phyloP scores from a whole-genome alignment of 2,888 invertebrate species.

The Orthosia cruda region DNA sequence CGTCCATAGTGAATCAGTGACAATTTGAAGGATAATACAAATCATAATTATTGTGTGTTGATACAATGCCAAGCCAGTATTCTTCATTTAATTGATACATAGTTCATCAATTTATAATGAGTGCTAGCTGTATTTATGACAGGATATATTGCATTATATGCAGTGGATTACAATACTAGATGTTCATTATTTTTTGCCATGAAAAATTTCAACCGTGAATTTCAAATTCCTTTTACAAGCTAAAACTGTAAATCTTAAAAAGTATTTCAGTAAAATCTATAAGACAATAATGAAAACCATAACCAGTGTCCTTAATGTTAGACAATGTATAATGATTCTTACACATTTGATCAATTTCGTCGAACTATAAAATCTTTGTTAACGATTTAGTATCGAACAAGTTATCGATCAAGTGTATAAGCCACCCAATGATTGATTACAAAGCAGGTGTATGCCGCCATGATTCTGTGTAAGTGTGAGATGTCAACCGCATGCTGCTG shows the following conservation, averaged over 20 bases:
- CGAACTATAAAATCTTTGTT: background rate
- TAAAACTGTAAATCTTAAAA: background rate
- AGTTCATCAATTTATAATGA: background rate
- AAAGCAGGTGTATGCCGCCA: conserved; percentile 29
- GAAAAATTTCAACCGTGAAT: conserved; percentile 4
- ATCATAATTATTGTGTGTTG: background rate
- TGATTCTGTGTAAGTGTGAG: conserved; percentile 53
- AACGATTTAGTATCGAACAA: background rate
- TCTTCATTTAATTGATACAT: background rate
- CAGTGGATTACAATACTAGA: background rate
- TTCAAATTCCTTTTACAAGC: background rate
- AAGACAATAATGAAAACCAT: conserved; percentile 1
- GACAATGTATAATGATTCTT: background rate
- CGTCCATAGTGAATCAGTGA: conserved; percentile 1
- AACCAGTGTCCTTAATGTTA: background rate
- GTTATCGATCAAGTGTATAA: conserved; percentile 19
- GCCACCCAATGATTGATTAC: background rate
- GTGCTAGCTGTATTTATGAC: too few relatives aligned
- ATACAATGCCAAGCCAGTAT: background rate
- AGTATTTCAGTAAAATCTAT: background rate
- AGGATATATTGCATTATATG: background rate
- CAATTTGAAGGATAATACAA: background rate
- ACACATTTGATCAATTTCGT: conserved; percentile 4
- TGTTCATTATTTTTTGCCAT: conserved; percentile 5
- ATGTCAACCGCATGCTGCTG: conserved; percentile 39